These are phyloP conservation scores for Melanotaenia nigrans DNA, from an alignment of 2,797 vertebrate genomes.

Conservation along the genomic window DNA sequence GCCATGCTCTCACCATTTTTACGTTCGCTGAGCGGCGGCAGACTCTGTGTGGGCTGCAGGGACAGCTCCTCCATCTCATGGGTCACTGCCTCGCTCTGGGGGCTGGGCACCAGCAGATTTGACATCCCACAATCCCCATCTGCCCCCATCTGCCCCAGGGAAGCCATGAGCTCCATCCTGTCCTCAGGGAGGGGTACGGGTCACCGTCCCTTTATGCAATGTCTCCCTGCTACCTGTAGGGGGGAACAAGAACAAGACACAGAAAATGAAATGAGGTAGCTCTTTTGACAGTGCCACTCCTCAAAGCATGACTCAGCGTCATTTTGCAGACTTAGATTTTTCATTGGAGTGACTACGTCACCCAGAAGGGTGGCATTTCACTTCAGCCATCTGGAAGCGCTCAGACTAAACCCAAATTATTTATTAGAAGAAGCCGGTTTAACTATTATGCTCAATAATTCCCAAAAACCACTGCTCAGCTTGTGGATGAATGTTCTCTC, in stretches of 20 bases:
- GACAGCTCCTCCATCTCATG: slow-evolving; percentile 95
- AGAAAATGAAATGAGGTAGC: slow-evolving; percentile 7
- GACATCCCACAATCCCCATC: slow-evolving; percentile 85
- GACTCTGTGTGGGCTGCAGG: slow-evolving; percentile 88
- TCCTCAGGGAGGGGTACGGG: slow-evolving; percentile 35
- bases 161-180: slow-evolving; percentile 86
- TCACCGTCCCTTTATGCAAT: slow-evolving; percentile 34
- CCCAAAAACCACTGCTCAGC: slow-evolving; percentile 59
- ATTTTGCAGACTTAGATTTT: slow-evolving; percentile 46
- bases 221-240: slow-evolving; percentile 54
- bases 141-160: slow-evolving; percentile 68
- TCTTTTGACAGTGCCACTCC: not conserved
- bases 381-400: slow-evolving; percentile 75
- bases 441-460: slow-evolving; percentile 66
- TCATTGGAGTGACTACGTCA: slow-evolving; percentile 56
- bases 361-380: slow-evolving; percentile 63
- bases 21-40: slow-evolving; percentile 93
- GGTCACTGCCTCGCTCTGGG: slow-evolving; percentile 96
- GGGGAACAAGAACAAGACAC: not conserved
- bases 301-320: slow-evolving; percentile 23
- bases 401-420: slow-evolving; percentile 69
- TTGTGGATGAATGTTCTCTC: slow-evolving; percentile 66
- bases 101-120: slow-evolving; percentile 88
- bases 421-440: slow-evolving; percentile 65
- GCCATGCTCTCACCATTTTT: slow-evolving; percentile 90